A percentile compares a stretch with the other conserved stretches of the same genome.
phyloP scores from a whole-genome alignment of 2,113 vertebrate species.

The Xenus cinereus region DNA sequence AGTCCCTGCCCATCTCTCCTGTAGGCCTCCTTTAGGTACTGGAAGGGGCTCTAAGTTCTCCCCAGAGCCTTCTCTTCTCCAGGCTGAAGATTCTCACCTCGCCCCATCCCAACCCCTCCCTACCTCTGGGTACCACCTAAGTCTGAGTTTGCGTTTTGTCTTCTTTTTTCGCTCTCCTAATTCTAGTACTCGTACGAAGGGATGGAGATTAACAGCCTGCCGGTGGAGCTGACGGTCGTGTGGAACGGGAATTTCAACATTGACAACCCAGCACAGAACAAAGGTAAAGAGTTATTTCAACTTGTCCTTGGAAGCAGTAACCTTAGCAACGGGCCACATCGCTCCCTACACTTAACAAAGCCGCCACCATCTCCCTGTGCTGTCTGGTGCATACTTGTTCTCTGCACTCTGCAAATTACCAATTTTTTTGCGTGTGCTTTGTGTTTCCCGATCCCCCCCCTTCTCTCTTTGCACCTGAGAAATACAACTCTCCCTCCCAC shows the following conservation, averaged over 20 bases:
- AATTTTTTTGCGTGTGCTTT: background rate
- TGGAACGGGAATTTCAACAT: slow-evolving; percentile 99
- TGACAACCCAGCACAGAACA: slow-evolving; percentile 96
- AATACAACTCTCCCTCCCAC: background rate
- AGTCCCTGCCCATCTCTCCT: too few relatives aligned
- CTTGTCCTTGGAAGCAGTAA: slow-evolving; percentile 72
- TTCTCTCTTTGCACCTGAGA: background rate
- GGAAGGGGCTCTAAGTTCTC: too few relatives aligned
- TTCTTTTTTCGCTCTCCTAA: background rate
- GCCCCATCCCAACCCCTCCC: background rate
- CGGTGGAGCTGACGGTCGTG: slow-evolving; percentile 93
- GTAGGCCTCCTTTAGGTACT: too few relatives aligned
- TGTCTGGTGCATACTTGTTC: slow-evolving; percentile 27
- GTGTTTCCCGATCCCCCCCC: background rate
- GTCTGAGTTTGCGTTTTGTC: background rate
- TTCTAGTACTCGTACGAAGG: slow-evolving; percentile 94
- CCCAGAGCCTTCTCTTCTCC: too few relatives aligned
- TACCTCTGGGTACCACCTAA: background rate
- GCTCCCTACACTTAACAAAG: slow-evolving; percentile 51
- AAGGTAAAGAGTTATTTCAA: slow-evolving; percentile 83
- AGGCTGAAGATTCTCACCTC: background rate
- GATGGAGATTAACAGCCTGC: slow-evolving; percentile 96
- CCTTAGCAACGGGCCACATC: slow-evolving; percentile 65
- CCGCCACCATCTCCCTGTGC: slow-evolving; percentile 12
- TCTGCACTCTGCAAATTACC: slow-evolving; percentile 37